Percentiles rank a stretch among this genome's conserved stretches.
phyloP scores from a whole-genome alignment of 2,113 vertebrate genomes.

The Microtus oregoni region DNA sequence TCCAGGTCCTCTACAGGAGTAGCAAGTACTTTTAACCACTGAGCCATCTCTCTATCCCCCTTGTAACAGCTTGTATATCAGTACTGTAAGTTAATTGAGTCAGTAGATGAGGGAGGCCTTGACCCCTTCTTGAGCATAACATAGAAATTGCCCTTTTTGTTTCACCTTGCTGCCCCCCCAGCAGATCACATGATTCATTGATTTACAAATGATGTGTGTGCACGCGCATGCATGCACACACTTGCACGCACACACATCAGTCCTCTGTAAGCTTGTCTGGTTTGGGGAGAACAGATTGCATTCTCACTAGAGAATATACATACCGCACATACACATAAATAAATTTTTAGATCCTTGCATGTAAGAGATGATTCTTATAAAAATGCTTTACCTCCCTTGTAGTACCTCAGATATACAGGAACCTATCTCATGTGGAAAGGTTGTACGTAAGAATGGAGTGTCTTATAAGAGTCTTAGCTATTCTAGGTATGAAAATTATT shows the following conservation, averaged over 20 bases:
- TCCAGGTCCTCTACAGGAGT: background rate
- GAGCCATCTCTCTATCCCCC: background rate
- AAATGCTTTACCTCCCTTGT: background rate
- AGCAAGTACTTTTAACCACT: background rate
- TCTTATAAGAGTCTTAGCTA: background rate
- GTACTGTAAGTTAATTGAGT: background rate
- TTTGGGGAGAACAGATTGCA: background rate
- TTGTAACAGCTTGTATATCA: background rate
- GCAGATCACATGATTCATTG: background rate
- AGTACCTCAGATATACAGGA: background rate
- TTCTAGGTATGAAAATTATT: background rate
- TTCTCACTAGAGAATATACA: background rate
- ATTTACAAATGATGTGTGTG: background rate
- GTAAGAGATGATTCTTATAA: background rate
- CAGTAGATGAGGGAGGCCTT: background rate
- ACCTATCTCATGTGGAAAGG: background rate
- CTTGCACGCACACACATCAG: background rate
- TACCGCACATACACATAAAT: background rate
- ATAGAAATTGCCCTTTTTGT: no score
- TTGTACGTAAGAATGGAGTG: background rate
- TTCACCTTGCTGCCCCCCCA: background rate
- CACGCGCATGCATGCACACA: rapidly evolving
- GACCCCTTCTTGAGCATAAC: background rate
- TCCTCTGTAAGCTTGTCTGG: background rate
- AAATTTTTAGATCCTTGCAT: background rate